Percentiles rank a stretch among this genome's conserved stretches.
Evolutionary conservation across 2,113 vertebrate species (phyloP).

Genomic region (pig (Sus scrofa)): DNA sequence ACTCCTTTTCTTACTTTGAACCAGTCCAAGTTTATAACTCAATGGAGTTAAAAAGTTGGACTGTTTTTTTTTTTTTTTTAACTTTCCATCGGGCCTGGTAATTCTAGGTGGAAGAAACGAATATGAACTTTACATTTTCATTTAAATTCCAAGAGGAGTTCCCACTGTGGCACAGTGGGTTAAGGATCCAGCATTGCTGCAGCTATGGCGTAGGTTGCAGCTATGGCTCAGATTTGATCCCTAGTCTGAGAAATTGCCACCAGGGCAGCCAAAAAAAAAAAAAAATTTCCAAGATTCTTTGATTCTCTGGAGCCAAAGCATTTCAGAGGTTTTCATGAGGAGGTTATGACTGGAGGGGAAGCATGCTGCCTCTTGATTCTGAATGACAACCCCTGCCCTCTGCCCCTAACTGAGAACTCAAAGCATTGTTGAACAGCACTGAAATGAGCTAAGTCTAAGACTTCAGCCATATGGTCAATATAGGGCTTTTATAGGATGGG

Average conservation of each 20-base stretch:
- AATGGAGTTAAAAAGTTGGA: neutral
- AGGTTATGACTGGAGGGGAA: slow-evolving; percentile 28
- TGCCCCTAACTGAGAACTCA: slow-evolving; percentile 30
- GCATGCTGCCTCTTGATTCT: slow-evolving; percentile 17
- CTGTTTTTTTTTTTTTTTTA: slow-evolving; percentile 38
- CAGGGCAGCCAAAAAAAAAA: too few species aligned
- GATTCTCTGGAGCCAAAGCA: slow-evolving; percentile 34
- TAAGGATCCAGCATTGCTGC: too few species aligned
- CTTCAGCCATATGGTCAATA: slow-evolving; percentile 58
- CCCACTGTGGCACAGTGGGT: too few species aligned
- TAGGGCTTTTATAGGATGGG: slow-evolving; percentile 59
- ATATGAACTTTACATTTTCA: slow-evolving; percentile 55
- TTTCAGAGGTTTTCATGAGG: slow-evolving; percentile 16
- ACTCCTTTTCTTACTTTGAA: slow-evolving; percentile 51
- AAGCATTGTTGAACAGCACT: slow-evolving; percentile 39
- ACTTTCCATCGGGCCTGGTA: slow-evolving; percentile 1
- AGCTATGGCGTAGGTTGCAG: too few species aligned
- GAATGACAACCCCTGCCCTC: slow-evolving; percentile 35
- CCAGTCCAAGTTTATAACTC: slow-evolving; percentile 33
- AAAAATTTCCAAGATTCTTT: neutral
- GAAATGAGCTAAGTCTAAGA: neutral
- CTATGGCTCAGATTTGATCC: too few species aligned
- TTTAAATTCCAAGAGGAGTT: neutral
- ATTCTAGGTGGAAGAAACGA: slow-evolving; percentile 48
- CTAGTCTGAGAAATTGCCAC: too few species aligned